These are phyloP conservation scores for Anguilla anguilla DNA, from an alignment of 2,797 vertebrate genomes.

Conservation along the genomic window DNA sequence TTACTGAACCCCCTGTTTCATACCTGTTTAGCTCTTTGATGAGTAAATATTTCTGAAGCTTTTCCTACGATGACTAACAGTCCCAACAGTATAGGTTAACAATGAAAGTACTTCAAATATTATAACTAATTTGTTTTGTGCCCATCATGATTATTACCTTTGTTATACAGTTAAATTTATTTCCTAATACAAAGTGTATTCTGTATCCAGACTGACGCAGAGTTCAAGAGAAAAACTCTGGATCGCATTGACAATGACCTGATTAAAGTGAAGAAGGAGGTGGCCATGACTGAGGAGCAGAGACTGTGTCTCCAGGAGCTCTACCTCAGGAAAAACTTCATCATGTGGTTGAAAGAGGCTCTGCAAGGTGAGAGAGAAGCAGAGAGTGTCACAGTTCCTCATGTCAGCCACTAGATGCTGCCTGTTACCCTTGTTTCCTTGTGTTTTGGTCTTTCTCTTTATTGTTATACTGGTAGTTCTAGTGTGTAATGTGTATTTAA, in stretches of 20 bases:
- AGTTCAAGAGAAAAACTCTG: slow-evolving; percentile 74
- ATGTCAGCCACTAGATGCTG: too few relatives aligned
- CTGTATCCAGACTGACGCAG: slow-evolving; percentile 66
- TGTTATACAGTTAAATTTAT: not conserved
- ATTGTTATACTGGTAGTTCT: too few relatives aligned
- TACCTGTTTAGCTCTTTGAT: too few relatives aligned
- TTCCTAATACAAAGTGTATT: not conserved
- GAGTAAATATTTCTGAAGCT: too few relatives aligned
- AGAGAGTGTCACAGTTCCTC: not conserved
- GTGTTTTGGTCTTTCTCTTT: too few relatives aligned
- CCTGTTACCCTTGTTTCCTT: not conserved
- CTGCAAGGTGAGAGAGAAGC: slow-evolving; percentile 76
- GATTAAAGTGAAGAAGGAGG: slow-evolving; percentile 74
- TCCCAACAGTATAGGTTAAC: too few relatives aligned
- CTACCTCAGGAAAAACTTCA: slow-evolving; percentile 71
- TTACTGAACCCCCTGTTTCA: too few relatives aligned
- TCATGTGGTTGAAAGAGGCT: slow-evolving; percentile 87
- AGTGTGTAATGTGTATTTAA: too few relatives aligned
- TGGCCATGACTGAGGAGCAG: slow-evolving; percentile 76
- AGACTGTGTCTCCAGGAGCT: slow-evolving; percentile 78
- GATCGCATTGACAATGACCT: slow-evolving; percentile 79
- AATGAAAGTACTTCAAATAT: too few relatives aligned
- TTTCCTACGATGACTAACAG: too few relatives aligned
- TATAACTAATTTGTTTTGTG: too few relatives aligned
- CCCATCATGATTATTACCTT: too few relatives aligned